Base-by-base conservation (phyloP, 2,113 vertebrate genomes). In the Phainopepla nitens region DNA sequence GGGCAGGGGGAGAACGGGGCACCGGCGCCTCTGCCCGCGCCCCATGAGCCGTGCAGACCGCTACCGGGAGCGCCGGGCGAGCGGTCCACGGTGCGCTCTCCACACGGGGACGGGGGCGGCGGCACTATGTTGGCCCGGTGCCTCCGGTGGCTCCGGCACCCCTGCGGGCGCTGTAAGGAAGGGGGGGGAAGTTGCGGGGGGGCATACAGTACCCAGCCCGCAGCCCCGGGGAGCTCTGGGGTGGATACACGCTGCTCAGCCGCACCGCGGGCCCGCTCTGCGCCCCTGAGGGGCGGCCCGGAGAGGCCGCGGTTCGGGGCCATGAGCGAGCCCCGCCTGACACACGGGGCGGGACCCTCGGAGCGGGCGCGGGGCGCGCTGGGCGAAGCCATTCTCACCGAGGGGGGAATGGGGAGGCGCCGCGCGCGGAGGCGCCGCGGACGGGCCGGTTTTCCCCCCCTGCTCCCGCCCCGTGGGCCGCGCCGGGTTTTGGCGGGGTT, bases 211-310 rank as follows among this genome's bases (percentile, higher is more conserved):
- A 8, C 4, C 19, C 39, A 13, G 8, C 51, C 31, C 44, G 3
- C 35, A 13, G 20, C 45, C 27, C 11, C 33, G 3, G 9, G 27
- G 27, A 6, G 11, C 27, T 41, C 3, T 13, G 21, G 35, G 18
- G 7, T 13, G 0, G 17, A 15, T 5, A 7, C 1, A 3, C 10
- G 0, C 22, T 29, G 13, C 11, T 9, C 29, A 3, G 17, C 10
- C 12, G 19, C 21, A 4, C 24, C 9, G 4, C 7, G 4, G 23
- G 5, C 42, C 10, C 1, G 8, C 29, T 6, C 13, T 8, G 15
- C 21, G 2, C 25, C 27, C 21, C 42, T 11, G 39, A 0, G 5
- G 9, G 4, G 6, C 33, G 6, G 7, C 10, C 4, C 9, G 10
- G 33, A 3, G 20, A 0, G 3, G 25, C 44, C 2, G 23, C 58